phyloP scores from a whole-genome alignment of 2,113 vertebrate genomes.

The Sitta europaea region DNA sequence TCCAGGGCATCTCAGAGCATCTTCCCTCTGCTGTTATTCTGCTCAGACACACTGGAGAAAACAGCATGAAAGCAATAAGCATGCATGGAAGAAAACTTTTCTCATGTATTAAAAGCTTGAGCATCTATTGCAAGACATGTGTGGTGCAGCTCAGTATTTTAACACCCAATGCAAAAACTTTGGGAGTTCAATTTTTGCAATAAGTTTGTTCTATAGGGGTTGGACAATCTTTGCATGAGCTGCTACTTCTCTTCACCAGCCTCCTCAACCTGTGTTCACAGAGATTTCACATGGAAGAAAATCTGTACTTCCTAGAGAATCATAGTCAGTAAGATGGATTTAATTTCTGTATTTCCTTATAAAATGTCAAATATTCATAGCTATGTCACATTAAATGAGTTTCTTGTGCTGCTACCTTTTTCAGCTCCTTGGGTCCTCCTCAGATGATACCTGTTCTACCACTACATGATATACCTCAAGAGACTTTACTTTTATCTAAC shows the following conservation, averaged over 20 bases:
- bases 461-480: neutral
- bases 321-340: slow-evolving; percentile 17
- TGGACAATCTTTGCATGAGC: slow-evolving; percentile 10
- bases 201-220: slow-evolving; percentile 8
- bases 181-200: slow-evolving; percentile 44
- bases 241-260: neutral
- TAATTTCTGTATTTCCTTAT: slow-evolving; percentile 64
- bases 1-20: neutral
- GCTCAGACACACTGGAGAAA: neutral
- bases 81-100: neutral
- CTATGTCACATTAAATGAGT: slow-evolving; percentile 57
- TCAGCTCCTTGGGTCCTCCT: slow-evolving; percentile 26
- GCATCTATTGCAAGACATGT: neutral
- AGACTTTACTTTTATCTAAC: slow-evolving; percentile 6
- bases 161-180: neutral
- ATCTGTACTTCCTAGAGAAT: slow-evolving; percentile 11
- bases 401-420: slow-evolving; percentile 61
- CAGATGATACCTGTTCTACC: slow-evolving; percentile 7
- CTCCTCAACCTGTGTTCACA: neutral
- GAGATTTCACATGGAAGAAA: slow-evolving; percentile 7
- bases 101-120: neutral
- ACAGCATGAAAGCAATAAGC: neutral
- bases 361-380: slow-evolving; percentile 68
- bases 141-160: slow-evolving; percentile 5
- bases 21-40: neutral